Evolutionary conservation across 2,888 invertebrate genomes (phyloP).

Genomic region (Hartigia nigra): DNA sequence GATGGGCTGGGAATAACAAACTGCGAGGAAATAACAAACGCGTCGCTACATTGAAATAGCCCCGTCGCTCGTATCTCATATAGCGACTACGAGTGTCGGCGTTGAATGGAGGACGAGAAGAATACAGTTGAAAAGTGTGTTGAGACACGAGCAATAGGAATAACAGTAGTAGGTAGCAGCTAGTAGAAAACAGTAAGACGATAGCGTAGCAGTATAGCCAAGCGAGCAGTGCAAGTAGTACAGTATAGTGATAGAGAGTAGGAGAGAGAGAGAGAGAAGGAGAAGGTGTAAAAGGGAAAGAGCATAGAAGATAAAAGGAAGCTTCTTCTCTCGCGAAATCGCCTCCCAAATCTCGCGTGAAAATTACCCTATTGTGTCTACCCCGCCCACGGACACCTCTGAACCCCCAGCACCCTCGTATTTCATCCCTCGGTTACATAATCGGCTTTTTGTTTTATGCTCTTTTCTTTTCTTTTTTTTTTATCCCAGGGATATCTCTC

Average conservation of each 20-base stretch:
- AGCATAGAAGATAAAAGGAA: neutral
- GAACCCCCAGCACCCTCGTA: constrained; percentile 44
- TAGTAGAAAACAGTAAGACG: neutral
- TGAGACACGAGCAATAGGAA: constrained; percentile 11
- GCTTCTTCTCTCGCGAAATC: constrained; percentile 55
- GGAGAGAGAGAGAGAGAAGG: constrained; percentile 1
- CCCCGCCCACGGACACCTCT: constrained; percentile 21
- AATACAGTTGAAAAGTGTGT: constrained; percentile 17
- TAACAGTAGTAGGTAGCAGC: constrained; percentile 14
- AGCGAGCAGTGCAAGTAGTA: neutral
- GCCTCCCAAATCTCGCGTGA: constrained; percentile 66
- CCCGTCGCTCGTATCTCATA: constrained; percentile 59
- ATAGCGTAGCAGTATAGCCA: neutral
- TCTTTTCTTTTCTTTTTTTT: constrained; percentile 47
- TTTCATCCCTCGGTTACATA: constrained; percentile 63
- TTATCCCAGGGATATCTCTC: neutral
- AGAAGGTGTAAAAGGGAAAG: constrained; percentile 13
- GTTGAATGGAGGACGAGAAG: constrained; percentile 17
- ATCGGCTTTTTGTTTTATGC: constrained; percentile 66
- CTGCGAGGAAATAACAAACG: constrained; percentile 65
- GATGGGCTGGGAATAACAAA: constrained; percentile 59
- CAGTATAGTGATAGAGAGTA: neutral
- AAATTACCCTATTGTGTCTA: constrained; percentile 64
- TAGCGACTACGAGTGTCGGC: neutral
- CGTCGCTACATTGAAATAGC: constrained; percentile 64